Evolutionary conservation across 2,113 vertebrate species (phyloP), one percentile per base, ranked within the genome.

Genomic region (Centropus unirufus): DNA sequence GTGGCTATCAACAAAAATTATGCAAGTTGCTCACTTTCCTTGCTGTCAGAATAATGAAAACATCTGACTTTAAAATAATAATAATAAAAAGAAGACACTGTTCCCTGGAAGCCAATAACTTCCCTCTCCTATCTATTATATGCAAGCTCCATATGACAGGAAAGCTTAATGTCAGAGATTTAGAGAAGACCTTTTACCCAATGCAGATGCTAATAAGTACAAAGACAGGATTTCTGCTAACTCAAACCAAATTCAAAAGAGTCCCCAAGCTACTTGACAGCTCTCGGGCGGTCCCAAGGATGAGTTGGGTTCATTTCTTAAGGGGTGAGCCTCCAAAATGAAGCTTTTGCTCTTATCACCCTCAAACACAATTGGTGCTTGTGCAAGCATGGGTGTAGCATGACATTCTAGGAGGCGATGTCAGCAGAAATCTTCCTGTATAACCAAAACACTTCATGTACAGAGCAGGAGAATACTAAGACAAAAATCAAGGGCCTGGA

Each of bases 301-400:
- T 13, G 20, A 73, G 39, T 0, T 2, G 4, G 29, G 13, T 81
- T 73, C 42, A 30, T 30, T 39, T 34, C 27, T 42, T 80, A 7
- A 14, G 49, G 54, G 62, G 23, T 1, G 2, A 61, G 64, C 29
- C 40, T 52, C 20, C 30, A n/a, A 75, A 89, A 47, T 7, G 17
- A 39, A 26, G 13, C 10, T 36, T 29, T 42, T 72, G 49, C 40
- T 66, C 54, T 54, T 72, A 39, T 12, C 4, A 2, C 24, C 16
- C 17, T 49, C 26, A 58, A 57, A 39, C 17, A 44, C 47, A 39
- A 39, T 4, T 5, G 34, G 17, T 8, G 51, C 5, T 7, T 46
- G 14, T 20, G 12, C 3, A 17, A 42, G 15, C 44, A 55, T 0
- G 1, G 20, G 7, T 10, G n/a, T 30, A 8, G 32, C 12, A 20